A percentile compares a stretch with the other conserved stretches of the same genome.
phyloP scores from a whole-genome alignment of 2,113 vertebrate genomes.

The Anguilla japonica region DNA sequence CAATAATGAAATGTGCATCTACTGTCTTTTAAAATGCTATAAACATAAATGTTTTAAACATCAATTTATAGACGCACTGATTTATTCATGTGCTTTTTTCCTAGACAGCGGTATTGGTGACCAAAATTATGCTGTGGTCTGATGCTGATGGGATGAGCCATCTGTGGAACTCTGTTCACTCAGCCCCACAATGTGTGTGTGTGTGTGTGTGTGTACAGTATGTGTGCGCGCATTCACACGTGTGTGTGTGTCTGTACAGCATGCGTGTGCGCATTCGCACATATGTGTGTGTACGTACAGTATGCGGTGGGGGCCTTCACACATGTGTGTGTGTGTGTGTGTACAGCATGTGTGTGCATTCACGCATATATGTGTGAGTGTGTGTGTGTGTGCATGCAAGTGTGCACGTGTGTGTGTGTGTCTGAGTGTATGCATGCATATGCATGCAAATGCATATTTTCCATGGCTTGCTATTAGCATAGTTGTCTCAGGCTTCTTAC shows the following conservation, averaged over 20 bases:
- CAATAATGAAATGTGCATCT: background rate
- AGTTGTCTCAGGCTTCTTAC: background rate
- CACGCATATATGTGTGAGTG: constrained; percentile 48
- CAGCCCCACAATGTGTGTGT: background rate
- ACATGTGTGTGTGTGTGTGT: constrained; percentile 27
- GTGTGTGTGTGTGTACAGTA: background rate
- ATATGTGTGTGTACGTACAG: constrained; percentile 48
- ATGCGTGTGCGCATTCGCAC: constrained; percentile 1
- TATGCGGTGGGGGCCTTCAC: background rate
- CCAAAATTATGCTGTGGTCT: background rate
- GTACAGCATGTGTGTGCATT: constrained; percentile 19
- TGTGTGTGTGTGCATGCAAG: constrained; percentile 20
- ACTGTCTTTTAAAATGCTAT: background rate
- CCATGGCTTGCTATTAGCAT: background rate
- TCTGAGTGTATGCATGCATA: constrained; percentile 27
- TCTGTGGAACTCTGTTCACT: background rate
- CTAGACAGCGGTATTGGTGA: background rate
- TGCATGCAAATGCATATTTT: constrained; percentile 10
- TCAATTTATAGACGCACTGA: background rate
- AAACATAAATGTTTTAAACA: constrained; percentile 2
- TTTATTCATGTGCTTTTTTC: constrained; percentile 1
- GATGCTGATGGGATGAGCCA: background rate
- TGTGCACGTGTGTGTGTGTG: background rate
- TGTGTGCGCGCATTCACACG: background rate
- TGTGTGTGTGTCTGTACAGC: too few species aligned